These are phyloP conservation scores for Drosophila mimica DNA, from an alignment of 2,888 invertebrate genomes.

Conservation along the genomic window DNA sequence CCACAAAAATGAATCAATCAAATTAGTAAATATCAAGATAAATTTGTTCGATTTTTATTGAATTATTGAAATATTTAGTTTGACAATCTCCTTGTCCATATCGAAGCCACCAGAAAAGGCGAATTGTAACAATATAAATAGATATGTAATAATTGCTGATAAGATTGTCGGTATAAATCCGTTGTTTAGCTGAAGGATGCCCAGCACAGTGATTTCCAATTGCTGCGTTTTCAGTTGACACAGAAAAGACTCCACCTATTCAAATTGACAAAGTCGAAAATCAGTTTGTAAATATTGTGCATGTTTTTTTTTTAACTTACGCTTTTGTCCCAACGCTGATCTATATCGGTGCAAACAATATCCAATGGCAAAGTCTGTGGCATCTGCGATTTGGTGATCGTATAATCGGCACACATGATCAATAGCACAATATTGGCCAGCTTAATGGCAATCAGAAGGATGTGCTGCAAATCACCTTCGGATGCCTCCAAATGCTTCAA, in stretches of 20 bases:
- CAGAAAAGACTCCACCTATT: slow-evolving; percentile 64
- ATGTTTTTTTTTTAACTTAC: slow-evolving; percentile 56
- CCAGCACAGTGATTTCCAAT: slow-evolving; percentile 73
- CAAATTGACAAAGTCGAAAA: background rate
- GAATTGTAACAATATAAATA: slow-evolving; percentile 79
- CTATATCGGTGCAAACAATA: slow-evolving; percentile 74
- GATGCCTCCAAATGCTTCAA: slow-evolving; percentile 51
- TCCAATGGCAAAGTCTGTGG: slow-evolving; percentile 72
- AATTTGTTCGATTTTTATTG: background rate
- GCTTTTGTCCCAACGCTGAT: slow-evolving; percentile 78
- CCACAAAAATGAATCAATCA: background rate
- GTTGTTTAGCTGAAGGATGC: slow-evolving; percentile 75
- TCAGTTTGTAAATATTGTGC: background rate
- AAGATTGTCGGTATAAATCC: slow-evolving; percentile 73
- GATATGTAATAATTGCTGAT: slow-evolving; percentile 77
- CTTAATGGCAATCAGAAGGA: slow-evolving; percentile 60
- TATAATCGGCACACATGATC: slow-evolving; percentile 72
- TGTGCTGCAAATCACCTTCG: slow-evolving; percentile 39
- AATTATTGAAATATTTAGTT: background rate
- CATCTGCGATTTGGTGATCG: slow-evolving; percentile 62
- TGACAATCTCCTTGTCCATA: slow-evolving; percentile 22
- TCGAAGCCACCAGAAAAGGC: slow-evolving; percentile 69
- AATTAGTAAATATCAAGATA: background rate
- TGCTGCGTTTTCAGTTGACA: slow-evolving; percentile 69
- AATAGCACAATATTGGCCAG: slow-evolving; percentile 68